phyloP scores from a whole-genome alignment of 2,888 invertebrate genomes.

The Marronus borbonicus region DNA sequence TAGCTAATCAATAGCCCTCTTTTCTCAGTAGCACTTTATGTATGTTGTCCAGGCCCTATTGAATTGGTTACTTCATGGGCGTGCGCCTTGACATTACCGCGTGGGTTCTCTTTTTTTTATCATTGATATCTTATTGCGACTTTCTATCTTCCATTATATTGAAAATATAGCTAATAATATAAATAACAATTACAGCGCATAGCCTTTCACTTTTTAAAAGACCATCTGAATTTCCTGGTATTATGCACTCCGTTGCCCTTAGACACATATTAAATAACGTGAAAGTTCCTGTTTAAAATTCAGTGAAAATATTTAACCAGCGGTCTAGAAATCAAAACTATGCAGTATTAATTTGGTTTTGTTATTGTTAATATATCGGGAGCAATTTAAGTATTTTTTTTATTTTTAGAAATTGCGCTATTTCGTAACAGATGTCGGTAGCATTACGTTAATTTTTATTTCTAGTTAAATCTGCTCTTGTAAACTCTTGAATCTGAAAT shows the following conservation, averaged over 20 bases:
- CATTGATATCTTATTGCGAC: too few species aligned
- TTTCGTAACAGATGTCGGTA: too few species aligned
- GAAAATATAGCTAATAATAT: background rate
- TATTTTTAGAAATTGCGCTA: too few species aligned
- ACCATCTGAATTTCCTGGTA: too few species aligned
- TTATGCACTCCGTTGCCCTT: too few species aligned
- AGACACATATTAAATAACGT: background rate
- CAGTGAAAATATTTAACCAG: background rate
- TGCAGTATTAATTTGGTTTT: background rate
- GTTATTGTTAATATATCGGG: too few species aligned
- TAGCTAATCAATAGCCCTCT: constrained; percentile 65
- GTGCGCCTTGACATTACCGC: constrained; percentile 42
- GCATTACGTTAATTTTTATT: too few species aligned
- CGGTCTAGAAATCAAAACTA: constrained; percentile 6
- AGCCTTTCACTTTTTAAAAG: background rate
- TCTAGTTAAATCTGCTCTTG: too few species aligned
- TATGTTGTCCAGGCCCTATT: constrained; percentile 61
- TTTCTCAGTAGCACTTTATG: constrained; percentile 64
- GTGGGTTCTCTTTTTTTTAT: constrained; percentile 29
- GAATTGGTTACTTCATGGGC: constrained; percentile 54
- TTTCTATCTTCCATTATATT: background rate
- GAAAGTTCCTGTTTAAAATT: constrained; percentile 21
- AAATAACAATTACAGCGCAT: background rate
- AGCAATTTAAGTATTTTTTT: too few species aligned
- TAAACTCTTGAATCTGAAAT: too few species aligned